Evolutionary conservation across 2,797 vertebrate genomes (phyloP), one percentile per base, ranked within the genome.

Genomic region (Yasuhikotakia modesta): DNA sequence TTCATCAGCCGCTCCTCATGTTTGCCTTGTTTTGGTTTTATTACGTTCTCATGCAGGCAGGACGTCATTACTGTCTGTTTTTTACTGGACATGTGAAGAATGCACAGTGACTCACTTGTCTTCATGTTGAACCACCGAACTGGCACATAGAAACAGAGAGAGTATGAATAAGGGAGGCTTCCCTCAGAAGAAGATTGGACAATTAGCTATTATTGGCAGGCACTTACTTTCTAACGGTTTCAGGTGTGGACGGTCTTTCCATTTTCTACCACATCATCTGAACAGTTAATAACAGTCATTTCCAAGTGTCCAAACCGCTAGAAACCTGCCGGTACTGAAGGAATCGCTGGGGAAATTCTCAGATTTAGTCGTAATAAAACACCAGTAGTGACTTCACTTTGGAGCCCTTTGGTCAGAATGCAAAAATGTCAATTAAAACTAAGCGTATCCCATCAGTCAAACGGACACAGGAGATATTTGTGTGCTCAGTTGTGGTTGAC

Each of bases 401-500:
- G 76, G 24, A 48, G 45, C 73, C 79, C 73, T 71, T 27, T 45
- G 71, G 79, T 77, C 73, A 73, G 79, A 87, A 66, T 46, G 67
- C 76, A 70, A 66, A 75, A 76, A 82, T 78, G 70, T 84, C 72
- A 83, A 78, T 79, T 83, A 82, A 84, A 73, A 70, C 79, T 69
- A 87, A 85, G 85, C 50, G 27, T 70, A 79, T 81, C 76, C 76
- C 79, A 88, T 91, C 86, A 80, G 82, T 91, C 89, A 90, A 82
- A 80, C 83, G 50, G 76, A 70, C 80, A 82, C 39, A 70, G 55
- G 46, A 87, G 80, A 61, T 77, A 69, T 68, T 24, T 66, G 55
- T 61, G 74, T 50, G 76, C 83, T 92, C 81, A 90, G 88, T 91
- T 92, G 91, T 92, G 91, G 92, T 92, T 90, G 85, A 84, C 87